These are phyloP conservation scores for Eutrigla gurnardus DNA, from an alignment of 2,797 vertebrate genomes.

Conservation along the genomic window DNA sequence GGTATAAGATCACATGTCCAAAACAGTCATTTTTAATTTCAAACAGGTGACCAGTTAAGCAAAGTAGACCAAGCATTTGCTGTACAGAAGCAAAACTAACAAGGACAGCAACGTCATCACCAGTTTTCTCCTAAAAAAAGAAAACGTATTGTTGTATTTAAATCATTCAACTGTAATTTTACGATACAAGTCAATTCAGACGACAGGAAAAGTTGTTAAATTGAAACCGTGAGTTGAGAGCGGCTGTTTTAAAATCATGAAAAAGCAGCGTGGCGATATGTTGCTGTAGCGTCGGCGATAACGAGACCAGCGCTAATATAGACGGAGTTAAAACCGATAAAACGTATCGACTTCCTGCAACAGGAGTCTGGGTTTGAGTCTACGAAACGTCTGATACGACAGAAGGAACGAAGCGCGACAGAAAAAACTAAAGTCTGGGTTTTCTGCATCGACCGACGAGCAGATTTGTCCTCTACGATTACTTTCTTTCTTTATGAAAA, in stretches of 20 bases:
- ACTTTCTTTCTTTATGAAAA: neutral
- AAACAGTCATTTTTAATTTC: constrained; percentile 67
- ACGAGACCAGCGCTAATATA: constrained; percentile 26
- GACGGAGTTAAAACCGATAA: constrained; percentile 7
- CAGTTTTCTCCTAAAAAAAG: constrained; percentile 32
- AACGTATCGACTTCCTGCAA: constrained; percentile 7
- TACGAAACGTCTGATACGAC: neutral
- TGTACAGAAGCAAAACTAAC: constrained; percentile 63
- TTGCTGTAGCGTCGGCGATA: constrained; percentile 32
- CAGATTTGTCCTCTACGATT: neutral
- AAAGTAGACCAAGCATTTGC: constrained; percentile 64
- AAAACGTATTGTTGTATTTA: neutral
- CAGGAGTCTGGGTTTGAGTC: constrained; percentile 5
- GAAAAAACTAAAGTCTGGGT: constrained; percentile 6
- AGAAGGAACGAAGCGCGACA: constrained; percentile 18
- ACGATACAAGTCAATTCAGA: constrained; percentile 15
- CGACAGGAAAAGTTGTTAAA: constrained; percentile 13
- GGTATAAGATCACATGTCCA: constrained; percentile 71
- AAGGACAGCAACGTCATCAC: constrained; percentile 52
- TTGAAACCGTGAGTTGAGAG: constrained; percentile 27
- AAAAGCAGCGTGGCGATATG: constrained; percentile 48
- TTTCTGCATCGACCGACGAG: constrained; percentile 1
- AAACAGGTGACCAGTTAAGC: constrained; percentile 69
- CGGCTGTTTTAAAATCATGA: constrained; percentile 16
- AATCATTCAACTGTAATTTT: constrained; percentile 8